These are phyloP conservation scores for Athalia cordata DNA, from an alignment of 2,888 invertebrate species.

Conservation along the genomic window DNA sequence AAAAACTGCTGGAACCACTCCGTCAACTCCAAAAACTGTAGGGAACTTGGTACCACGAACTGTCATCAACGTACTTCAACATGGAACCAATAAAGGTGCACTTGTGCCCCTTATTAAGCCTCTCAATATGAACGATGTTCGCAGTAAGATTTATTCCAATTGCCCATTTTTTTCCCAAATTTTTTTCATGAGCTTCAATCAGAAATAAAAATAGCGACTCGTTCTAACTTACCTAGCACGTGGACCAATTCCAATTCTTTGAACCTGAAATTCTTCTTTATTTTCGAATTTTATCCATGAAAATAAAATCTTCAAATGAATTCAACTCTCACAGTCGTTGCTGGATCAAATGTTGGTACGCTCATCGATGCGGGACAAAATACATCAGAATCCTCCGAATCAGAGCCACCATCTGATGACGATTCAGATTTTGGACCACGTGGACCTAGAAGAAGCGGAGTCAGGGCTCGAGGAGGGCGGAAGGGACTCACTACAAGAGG, in stretches of 20 bases:
- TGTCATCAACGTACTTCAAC: conserved; percentile 48
- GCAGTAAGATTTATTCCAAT: conserved; percentile 31
- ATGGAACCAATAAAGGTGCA: conserved; percentile 54
- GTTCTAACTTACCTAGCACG: too few relatives aligned
- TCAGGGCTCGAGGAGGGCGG: conserved; percentile 69
- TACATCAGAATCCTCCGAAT: conserved; percentile 67
- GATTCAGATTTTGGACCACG: conserved; percentile 70
- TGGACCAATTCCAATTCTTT: too few relatives aligned
- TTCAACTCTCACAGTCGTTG: not conserved
- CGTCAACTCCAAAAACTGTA: conserved; percentile 49
- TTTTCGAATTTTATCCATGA: too few relatives aligned
- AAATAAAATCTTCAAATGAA: too few relatives aligned
- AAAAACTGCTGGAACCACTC: conserved; percentile 10
- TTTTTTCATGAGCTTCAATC: too few relatives aligned
- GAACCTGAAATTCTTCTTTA: too few relatives aligned
- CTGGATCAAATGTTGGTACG: conserved; percentile 48
- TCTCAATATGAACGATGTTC: conserved; percentile 43
- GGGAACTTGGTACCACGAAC: conserved; percentile 51
- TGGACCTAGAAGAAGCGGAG: conserved; percentile 63
- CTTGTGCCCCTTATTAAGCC: conserved; percentile 48
- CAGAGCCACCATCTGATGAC: conserved; percentile 67
- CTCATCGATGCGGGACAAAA: conserved; percentile 59
- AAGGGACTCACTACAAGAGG: conserved; percentile 70
- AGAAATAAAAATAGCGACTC: too few relatives aligned
- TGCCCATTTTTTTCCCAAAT: conserved; percentile 7